Percentiles rank a stretch among this genome's conserved stretches.
These are phyloP conservation scores for Xiphophorus hellerii DNA, from an alignment of 2,113 vertebrate species.

Conservation along the genomic window DNA sequence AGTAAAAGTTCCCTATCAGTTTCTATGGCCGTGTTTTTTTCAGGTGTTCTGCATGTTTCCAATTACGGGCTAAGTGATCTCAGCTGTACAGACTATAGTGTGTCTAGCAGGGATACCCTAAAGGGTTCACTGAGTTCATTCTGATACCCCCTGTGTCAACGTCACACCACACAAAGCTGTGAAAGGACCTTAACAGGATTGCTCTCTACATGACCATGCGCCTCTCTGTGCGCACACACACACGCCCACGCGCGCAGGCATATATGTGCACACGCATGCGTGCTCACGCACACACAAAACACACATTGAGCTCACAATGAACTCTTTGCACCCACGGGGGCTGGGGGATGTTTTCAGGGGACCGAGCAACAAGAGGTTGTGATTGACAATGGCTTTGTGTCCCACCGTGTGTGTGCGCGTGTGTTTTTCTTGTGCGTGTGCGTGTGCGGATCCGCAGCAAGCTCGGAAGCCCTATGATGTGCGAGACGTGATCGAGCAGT, in stretches of 20 bases:
- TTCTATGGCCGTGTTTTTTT: constrained; percentile 31
- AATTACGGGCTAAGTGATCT: constrained; percentile 59
- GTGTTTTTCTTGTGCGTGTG: constrained; percentile 13
- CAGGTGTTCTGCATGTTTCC: constrained; percentile 54
- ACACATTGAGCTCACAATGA: constrained; percentile 69
- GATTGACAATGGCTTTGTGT: constrained; percentile 75
- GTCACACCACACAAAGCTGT: constrained; percentile 68
- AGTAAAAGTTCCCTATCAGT: constrained; percentile 34
- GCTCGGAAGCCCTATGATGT: constrained; percentile 97
- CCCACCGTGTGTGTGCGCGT: constrained; percentile 31
- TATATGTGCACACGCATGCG: constrained; percentile 4
- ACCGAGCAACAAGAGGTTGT: constrained; percentile 47
- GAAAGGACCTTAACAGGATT: constrained; percentile 64
- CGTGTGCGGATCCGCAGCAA: constrained; percentile 83
- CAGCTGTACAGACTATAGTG: constrained; percentile 55
- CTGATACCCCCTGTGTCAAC: constrained; percentile 57
- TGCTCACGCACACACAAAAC: constrained; percentile 16
- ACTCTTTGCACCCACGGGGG: constrained; percentile 68
- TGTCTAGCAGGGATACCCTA: constrained; percentile 44
- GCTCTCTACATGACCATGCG: constrained; percentile 66
- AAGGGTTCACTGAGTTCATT: constrained; percentile 70
- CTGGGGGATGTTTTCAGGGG: constrained; percentile 69
- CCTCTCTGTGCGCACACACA: constrained; percentile 39
- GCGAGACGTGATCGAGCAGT: constrained; percentile 96
- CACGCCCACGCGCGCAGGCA: neutral